Conservation (phyloP, 2,888 invertebrate species). For the Cancer borealis region DNA sequence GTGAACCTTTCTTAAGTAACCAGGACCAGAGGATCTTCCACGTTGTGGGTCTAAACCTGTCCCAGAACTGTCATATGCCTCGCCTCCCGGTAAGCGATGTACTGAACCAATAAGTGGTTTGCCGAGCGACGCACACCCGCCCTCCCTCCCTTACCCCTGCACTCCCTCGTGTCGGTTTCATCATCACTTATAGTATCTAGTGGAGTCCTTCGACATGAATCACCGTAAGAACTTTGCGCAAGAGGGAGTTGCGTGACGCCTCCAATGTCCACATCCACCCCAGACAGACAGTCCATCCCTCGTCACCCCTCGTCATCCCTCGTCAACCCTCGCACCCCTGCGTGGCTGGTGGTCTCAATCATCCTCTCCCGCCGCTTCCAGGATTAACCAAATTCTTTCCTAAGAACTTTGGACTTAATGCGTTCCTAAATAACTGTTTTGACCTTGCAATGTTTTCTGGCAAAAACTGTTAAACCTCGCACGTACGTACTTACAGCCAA, state of each 20-base stretch:
- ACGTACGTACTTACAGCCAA: too few species aligned
- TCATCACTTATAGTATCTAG: too few species aligned
- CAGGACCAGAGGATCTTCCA: neutral
- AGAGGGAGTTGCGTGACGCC: too few species aligned
- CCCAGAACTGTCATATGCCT: constrained; percentile 47
- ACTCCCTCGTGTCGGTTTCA: too few species aligned
- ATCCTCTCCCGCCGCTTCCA: neutral
- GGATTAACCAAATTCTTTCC: neutral
- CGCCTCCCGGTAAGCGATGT: neutral
- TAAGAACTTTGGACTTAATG: neutral
- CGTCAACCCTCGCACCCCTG: neutral
- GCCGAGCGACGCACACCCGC: neutral
- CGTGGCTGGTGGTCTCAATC: constrained; percentile 1
- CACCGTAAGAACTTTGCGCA: too few species aligned
- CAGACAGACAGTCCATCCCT: neutral
- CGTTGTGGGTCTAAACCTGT: constrained; percentile 42
- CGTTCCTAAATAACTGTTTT: neutral
- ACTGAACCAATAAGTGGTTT: neutral
- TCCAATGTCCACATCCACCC: neutral
- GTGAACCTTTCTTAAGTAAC: constrained; percentile 41
- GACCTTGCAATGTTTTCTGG: neutral
- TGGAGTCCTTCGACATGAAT: too few species aligned
- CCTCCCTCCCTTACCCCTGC: neutral
- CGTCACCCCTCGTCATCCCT: neutral
- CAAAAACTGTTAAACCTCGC: too few species aligned